Evolutionary conservation across 2,888 invertebrate species (phyloP).

Genomic region (Acronicta alni): DNA sequence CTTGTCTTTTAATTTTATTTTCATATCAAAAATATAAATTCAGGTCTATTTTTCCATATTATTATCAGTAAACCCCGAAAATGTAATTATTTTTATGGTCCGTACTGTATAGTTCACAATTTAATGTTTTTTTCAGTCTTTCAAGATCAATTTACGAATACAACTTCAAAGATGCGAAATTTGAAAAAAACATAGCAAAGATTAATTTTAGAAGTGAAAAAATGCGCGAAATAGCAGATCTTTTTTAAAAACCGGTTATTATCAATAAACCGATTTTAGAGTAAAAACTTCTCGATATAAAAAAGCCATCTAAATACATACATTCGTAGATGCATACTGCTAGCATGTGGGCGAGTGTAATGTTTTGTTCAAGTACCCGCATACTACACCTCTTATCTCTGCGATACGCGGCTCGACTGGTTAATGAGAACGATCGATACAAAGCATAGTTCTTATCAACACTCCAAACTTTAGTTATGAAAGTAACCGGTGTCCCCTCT

Average conservation of each 20-base stretch:
- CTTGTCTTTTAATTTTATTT: not conserved
- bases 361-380: constrained; percentile 77
- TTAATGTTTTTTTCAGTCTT: too few species aligned
- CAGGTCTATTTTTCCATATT: too few species aligned
- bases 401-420: constrained; percentile 75
- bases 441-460: constrained; percentile 76
- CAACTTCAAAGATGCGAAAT: too few species aligned
- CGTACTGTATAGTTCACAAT: too few species aligned
- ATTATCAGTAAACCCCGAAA: too few species aligned
- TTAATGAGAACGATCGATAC: constrained; percentile 80
- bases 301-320: constrained; percentile 10
- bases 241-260: too few species aligned
- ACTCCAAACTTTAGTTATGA: constrained; percentile 84
- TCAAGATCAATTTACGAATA: too few species aligned
- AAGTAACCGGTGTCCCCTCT: constrained; percentile 62
- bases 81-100: too few species aligned
- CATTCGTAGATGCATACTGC: constrained; percentile 27
- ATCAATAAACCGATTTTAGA: not conserved
- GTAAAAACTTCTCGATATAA: not conserved
- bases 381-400: constrained; percentile 61
- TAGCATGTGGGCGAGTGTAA: constrained; percentile 64
- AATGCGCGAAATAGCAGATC: too few species aligned
- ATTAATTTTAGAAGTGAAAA: too few species aligned
- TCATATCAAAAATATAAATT: too few species aligned
- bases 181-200: too few species aligned